Evolutionary conservation across 2,797 vertebrate genomes (phyloP), one percentile per base, ranked within the genome.

Genomic region (Eremophila alpestris): DNA sequence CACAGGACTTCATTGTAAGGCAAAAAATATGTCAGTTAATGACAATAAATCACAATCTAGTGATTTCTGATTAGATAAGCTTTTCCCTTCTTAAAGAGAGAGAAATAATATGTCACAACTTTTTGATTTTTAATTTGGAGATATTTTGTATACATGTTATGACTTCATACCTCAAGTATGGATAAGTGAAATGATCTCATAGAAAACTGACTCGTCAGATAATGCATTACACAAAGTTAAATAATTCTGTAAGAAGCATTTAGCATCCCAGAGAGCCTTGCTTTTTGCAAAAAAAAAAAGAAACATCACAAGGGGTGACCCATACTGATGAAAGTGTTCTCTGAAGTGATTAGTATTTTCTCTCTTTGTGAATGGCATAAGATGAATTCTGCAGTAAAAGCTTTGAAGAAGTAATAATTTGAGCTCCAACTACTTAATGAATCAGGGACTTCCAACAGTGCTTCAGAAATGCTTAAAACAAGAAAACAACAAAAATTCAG

Each of bases 361-460:
- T 70, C 17, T 83, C 70, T 77, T 88, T 88, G 55, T 91, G 90
- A 87, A 69, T 87, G 67, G 80, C 30, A 56, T 48, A 27, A 87
- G 49, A 85, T 83, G 26, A 85, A 85, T 94, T 90, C 77, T 58
- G 29, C 79, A 70, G 23, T 84, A 79, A 93, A 86, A 89, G 56
- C 85, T 96, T 89, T 91, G 92, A 92, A 78, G 73, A 91, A 85
- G 56, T 74, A 88, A 64, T 54, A 0, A 65, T 70, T 67, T 86
- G 70, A 92, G 83, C 62, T 87, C 38, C 49, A 78, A 40, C 90
- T 96, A 58, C 74, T 91, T 95, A 96, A 94, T 93, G 93, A 96
- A 88, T 63, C 56, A 79, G 38, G 19, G 51, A 59, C 69, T 95
- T 96, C 87, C 83, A 83, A 26, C 80, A 65, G 88, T 73, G 90